Percentiles rank a stretch among this genome's conserved stretches.
phyloP scores from a whole-genome alignment of 2,797 vertebrate species.

The Microchirus variegatus region DNA sequence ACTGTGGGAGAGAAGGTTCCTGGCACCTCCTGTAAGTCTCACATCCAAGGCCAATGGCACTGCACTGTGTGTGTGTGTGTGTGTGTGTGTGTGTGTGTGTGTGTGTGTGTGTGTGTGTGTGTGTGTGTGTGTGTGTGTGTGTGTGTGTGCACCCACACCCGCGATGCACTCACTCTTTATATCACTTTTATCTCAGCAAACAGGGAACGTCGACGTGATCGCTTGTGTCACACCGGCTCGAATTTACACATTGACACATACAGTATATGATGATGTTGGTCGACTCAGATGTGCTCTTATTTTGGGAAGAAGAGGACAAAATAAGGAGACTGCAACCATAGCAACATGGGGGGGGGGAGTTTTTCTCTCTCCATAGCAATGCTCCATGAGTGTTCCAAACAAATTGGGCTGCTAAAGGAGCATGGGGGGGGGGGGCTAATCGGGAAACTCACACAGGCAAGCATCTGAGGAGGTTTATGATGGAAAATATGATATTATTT shows the following conservation, averaged over 20 bases:
- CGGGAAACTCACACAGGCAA: slow-evolving; percentile 48
- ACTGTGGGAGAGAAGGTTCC: slow-evolving; percentile 77
- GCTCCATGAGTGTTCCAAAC: slow-evolving; percentile 71
- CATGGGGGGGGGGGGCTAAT: slow-evolving; percentile 45
- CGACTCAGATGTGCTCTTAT: slow-evolving; percentile 47
- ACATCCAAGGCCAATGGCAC: slow-evolving; percentile 62
- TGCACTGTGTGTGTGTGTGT: slow-evolving; percentile 29
- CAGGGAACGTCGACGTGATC: no score
- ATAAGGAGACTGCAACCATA: slow-evolving; percentile 63
- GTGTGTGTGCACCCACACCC: slow-evolving; percentile 8
- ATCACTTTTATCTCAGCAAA: background rate
- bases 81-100: slow-evolving; percentile 11
- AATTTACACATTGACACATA: no score
- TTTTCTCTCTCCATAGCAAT: slow-evolving; percentile 69
- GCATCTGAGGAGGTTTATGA: slow-evolving; percentile 20
- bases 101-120: slow-evolving; percentile 21
- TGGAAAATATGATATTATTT: slow-evolving; percentile 28
- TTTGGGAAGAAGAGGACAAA: slow-evolving; percentile 42
- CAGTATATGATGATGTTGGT: no score
- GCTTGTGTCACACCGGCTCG: no score
- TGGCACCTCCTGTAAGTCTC: slow-evolving; percentile 73
- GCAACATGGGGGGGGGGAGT: slow-evolving; percentile 68
- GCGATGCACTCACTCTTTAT: slow-evolving; percentile 1
- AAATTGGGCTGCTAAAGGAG: slow-evolving; percentile 75
- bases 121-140: slow-evolving; percentile 16